Evolutionary conservation across 2,888 invertebrate genomes (phyloP).

Genomic region (Tuberolachnus salignus): DNA sequence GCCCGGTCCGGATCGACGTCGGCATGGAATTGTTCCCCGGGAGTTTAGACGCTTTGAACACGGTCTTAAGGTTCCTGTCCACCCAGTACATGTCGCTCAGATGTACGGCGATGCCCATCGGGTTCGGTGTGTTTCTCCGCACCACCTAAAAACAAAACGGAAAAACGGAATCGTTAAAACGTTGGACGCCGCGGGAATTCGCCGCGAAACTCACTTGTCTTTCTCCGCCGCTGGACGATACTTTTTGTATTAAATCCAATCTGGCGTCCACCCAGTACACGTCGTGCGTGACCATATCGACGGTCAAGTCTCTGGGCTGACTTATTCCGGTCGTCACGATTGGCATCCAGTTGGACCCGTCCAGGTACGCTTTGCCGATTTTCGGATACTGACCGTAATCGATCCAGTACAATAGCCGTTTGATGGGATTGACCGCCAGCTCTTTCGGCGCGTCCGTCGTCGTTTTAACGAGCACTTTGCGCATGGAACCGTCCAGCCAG

Average conservation of each 20-base stretch:
- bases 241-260: conserved; percentile 90
- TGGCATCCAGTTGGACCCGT: conserved; percentile 84
- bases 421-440: conserved; percentile 95
- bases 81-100: conserved; percentile 91
- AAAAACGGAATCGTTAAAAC: too few species aligned
- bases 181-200: background rate
- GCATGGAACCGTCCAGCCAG: conserved; percentile 86
- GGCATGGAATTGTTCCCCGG: conserved; percentile 72
- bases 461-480: conserved; percentile 89
- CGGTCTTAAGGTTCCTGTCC: conserved; percentile 85
- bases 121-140: conserved; percentile 85
- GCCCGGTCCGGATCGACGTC: conserved; percentile 79
- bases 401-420: conserved; percentile 89
- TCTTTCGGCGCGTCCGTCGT: conserved; percentile 92
- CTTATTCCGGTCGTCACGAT: conserved; percentile 90
- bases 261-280: conserved; percentile 98
- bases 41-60: conserved; percentile 80
- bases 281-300: conserved; percentile 92
- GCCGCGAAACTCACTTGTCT: conserved; percentile 68
- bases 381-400: conserved; percentile 96
- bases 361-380: conserved; percentile 86
- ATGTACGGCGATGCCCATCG: conserved; percentile 89
- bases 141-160: conserved; percentile 74
- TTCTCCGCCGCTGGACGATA: conserved; percentile 81
- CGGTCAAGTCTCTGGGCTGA: conserved; percentile 85